These are phyloP conservation scores for Empidonax traillii DNA, from an alignment of 2,113 vertebrate species.

Conservation along the genomic window DNA sequence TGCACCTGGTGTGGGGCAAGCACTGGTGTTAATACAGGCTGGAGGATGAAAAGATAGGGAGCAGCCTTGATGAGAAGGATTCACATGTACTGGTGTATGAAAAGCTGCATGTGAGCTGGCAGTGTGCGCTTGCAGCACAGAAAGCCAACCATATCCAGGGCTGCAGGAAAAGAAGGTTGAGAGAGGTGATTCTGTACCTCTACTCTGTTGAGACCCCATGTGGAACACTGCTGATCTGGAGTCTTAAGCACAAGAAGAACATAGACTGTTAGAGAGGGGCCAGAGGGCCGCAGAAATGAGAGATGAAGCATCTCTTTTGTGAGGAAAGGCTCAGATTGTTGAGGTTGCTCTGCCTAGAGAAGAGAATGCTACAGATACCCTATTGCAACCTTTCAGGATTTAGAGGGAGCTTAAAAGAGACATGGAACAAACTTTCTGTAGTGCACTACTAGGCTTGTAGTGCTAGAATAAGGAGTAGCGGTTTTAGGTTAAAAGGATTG, in stretches of 20 bases:
- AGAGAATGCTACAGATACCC: not conserved
- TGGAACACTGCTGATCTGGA: not conserved
- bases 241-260: not conserved
- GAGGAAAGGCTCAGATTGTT: not conserved
- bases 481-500: not conserved
- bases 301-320: not conserved
- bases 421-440: not conserved
- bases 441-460: not conserved
- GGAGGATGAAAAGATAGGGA: not conserved
- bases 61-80: not conserved
- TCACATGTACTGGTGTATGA: not conserved
- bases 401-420: not conserved
- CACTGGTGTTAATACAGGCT: not conserved
- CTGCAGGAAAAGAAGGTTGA: not conserved
- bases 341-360: accelerated
- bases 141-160: not conserved
- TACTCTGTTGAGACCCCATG: not conserved
- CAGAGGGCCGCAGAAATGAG: not conserved
- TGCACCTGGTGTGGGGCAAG: not conserved
- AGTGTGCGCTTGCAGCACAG: not conserved
- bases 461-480: accelerated
- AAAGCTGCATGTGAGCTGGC: not conserved
- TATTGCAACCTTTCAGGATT: not conserved
- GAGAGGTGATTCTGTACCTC: not conserved
- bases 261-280: not conserved